phyloP scores from a whole-genome alignment of 2,888 invertebrate species.

The Galerucella calmariensis region DNA sequence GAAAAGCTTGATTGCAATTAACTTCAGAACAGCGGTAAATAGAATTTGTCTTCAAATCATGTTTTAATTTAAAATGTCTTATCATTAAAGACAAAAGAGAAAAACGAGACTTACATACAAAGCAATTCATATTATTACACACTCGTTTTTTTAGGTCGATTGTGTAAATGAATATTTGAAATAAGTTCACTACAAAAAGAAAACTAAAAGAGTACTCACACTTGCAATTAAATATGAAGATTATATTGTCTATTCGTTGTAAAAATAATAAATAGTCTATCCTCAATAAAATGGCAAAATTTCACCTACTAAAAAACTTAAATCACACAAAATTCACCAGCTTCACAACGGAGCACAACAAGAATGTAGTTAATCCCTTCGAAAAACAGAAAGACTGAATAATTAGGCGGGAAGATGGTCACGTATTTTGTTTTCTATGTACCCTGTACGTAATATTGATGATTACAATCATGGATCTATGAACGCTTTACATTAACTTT shows the following conservation, averaged over 20 bases:
- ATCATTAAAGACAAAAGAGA: constrained; percentile 9
- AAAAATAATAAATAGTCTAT: not conserved
- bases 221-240: not conserved
- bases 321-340: too few species aligned
- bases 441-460: too few species aligned
- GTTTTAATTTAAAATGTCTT: constrained; percentile 10
- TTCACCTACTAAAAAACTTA: too few species aligned
- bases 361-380: too few species aligned
- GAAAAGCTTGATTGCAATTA: constrained; percentile 2
- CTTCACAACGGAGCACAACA: too few species aligned
- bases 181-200: not conserved
- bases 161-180: too few species aligned
- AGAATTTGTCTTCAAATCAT: constrained; percentile 4
- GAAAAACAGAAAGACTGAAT: too few species aligned
- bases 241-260: not conserved
- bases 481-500: too few species aligned
- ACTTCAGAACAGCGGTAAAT: constrained; percentile 9
- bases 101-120: constrained; percentile 8
- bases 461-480: too few species aligned
- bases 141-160: too few species aligned
- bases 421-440: too few species aligned
- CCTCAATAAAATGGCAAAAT: not conserved
- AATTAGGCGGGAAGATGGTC: too few species aligned
- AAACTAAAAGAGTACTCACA: not conserved
- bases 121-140: constrained; percentile 4